Conservation (phyloP, 2,113 vertebrate genomes). For the Aphelocoma coerulescens region DNA sequence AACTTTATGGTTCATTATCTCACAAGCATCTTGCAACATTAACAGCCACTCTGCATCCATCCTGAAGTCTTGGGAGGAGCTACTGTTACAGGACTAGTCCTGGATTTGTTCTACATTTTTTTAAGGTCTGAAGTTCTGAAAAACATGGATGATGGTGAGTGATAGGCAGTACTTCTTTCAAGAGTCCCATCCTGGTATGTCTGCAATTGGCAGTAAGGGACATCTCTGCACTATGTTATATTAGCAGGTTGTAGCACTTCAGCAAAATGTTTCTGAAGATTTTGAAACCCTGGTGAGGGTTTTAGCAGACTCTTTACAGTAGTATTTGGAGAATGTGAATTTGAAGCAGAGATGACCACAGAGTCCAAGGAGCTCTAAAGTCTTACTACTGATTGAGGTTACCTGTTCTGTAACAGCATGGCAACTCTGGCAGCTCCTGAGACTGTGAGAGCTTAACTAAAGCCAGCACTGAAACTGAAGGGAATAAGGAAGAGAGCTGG, state of each 20-base stretch:
- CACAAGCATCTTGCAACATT: background rate
- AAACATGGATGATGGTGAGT: background rate
- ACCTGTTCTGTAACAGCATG: constrained; percentile 44
- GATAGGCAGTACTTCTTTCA: background rate
- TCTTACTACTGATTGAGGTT: constrained; percentile 32
- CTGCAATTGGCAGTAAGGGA: background rate
- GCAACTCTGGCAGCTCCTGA: constrained; percentile 19
- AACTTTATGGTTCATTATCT: background rate
- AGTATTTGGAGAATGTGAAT: constrained; percentile 47
- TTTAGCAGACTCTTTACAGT: constrained; percentile 26
- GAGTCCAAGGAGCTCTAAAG: constrained; percentile 1
- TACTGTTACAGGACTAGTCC: background rate
- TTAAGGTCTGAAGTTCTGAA: background rate
- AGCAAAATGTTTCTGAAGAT: background rate
- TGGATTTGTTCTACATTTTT: background rate
- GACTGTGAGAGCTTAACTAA: constrained; percentile 34
- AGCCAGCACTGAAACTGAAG: constrained; percentile 21
- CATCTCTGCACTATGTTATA: background rate
- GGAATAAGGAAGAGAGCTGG: background rate
- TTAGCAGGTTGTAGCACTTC: background rate
- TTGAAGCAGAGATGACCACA: constrained; percentile 50
- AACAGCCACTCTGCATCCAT: background rate
- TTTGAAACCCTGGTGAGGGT: background rate
- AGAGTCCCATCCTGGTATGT: background rate
- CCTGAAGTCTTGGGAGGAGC: background rate